Conservation (phyloP, 2,797 vertebrate species). For the Pseudochirops cupreus region DNA sequence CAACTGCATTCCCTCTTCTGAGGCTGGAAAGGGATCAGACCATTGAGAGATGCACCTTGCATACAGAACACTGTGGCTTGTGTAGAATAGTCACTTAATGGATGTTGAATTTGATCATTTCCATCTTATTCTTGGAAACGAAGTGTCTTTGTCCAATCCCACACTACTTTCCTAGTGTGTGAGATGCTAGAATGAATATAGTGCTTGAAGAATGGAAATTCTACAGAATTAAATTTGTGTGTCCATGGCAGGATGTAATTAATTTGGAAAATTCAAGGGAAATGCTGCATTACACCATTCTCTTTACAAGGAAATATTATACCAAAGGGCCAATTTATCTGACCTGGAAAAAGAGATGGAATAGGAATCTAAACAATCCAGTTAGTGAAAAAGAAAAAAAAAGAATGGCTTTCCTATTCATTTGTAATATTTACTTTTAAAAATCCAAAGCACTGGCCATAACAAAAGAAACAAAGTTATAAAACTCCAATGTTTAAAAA, state of each 20-base stretch:
- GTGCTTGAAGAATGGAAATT: background rate
- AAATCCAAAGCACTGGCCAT: conserved; percentile 40
- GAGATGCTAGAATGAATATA: background rate
- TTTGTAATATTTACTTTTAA: conserved; percentile 43
- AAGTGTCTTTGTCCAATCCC: background rate
- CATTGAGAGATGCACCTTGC: background rate
- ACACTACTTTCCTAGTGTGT: background rate
- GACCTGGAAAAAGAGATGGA: background rate
- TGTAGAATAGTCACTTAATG: background rate
- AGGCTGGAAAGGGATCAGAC: background rate
- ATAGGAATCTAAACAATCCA: background rate
- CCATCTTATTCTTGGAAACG: background rate
- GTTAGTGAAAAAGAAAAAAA: conserved; percentile 3
- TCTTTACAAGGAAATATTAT: background rate
- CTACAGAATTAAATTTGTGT: background rate
- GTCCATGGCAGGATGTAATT: background rate
- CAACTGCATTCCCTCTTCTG: background rate
- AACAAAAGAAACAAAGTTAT: conserved; percentile 54
- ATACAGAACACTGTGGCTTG: background rate
- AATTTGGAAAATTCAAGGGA: background rate
- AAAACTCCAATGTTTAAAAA: conserved; percentile 54
- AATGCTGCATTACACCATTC: background rate
- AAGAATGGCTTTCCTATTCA: conserved; percentile 10
- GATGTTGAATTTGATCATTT: background rate
- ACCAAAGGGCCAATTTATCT: background rate